Conservation (phyloP, 2,113 vertebrate species). For the Gila orcuttii region DNA sequence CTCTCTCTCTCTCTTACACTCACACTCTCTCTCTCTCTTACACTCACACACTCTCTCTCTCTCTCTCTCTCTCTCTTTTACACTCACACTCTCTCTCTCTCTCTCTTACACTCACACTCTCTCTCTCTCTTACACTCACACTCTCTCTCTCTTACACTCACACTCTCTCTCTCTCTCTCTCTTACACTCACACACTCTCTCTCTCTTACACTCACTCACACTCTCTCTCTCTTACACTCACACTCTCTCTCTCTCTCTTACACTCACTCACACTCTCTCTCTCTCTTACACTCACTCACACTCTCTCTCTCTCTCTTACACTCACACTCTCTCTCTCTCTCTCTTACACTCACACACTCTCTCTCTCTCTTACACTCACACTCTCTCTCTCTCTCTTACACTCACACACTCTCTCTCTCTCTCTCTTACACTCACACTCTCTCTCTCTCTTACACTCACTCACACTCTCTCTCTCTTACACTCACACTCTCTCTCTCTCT, state of each 20-base stretch:
- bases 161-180: slow-evolving; percentile 43
- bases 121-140: not conserved
- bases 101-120: not conserved
- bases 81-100: too few relatives aligned
- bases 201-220: slow-evolving; percentile 56
- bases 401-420: too few relatives aligned
- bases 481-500: slow-evolving; percentile 56
- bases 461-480: not conserved
- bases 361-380: not conserved
- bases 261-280: too few relatives aligned
- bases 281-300: too few relatives aligned
- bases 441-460: too few relatives aligned
- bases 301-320: too few relatives aligned
- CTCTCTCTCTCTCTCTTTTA: not conserved
- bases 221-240: slow-evolving; percentile 34
- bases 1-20: too few relatives aligned
- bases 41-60: not conserved
- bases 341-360: not conserved
- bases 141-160: too few relatives aligned
- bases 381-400: not conserved
- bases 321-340: not conserved
- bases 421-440: too few relatives aligned
- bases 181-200: too few relatives aligned
- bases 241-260: too few relatives aligned
- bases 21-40: too few relatives aligned